A percentile compares a stretch with the other conserved stretches of the same genome.
These are phyloP conservation scores for Brachypalpus laphriformis DNA, from an alignment of 2,888 invertebrate species.

Conservation along the genomic window DNA sequence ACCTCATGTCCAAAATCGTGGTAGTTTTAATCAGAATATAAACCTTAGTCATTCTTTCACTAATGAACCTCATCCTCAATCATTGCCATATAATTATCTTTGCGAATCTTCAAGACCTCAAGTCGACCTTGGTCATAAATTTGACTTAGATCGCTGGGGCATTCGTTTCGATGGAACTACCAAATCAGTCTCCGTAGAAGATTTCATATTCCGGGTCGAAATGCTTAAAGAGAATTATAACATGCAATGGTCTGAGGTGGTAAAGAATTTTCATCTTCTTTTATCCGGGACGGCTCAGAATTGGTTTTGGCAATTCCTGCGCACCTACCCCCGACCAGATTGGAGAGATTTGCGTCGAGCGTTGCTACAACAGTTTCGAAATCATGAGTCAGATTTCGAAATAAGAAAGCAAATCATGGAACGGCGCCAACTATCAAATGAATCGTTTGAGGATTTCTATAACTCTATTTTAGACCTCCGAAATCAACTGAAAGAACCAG, in stretches of 20 bases:
- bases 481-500: background rate
- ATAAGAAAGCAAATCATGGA: constrained; percentile 27
- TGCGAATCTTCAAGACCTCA: too few relatives aligned
- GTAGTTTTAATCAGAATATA: too few relatives aligned
- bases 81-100: too few relatives aligned
- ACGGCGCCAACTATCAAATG: constrained; percentile 1
- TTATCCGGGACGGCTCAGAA: constrained; percentile 8
- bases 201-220: constrained; percentile 26
- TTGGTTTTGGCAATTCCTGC: constrained; percentile 39
- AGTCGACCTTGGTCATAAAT: too few relatives aligned
- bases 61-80: too few relatives aligned
- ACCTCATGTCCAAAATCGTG: too few relatives aligned
- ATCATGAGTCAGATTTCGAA: constrained; percentile 20
- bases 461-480: background rate
- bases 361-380: background rate
- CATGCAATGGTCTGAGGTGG: background rate
- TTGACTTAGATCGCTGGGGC: too few relatives aligned
- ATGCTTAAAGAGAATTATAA: background rate
- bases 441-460: constrained; percentile 27
- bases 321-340: background rate
- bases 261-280: constrained; percentile 22
- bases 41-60: too few relatives aligned
- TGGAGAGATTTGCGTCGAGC: constrained; percentile 10
- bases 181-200: background rate
- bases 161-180: too few relatives aligned